Conservation (phyloP, 2,888 invertebrate genomes). For the Steromphala cineraria region DNA sequence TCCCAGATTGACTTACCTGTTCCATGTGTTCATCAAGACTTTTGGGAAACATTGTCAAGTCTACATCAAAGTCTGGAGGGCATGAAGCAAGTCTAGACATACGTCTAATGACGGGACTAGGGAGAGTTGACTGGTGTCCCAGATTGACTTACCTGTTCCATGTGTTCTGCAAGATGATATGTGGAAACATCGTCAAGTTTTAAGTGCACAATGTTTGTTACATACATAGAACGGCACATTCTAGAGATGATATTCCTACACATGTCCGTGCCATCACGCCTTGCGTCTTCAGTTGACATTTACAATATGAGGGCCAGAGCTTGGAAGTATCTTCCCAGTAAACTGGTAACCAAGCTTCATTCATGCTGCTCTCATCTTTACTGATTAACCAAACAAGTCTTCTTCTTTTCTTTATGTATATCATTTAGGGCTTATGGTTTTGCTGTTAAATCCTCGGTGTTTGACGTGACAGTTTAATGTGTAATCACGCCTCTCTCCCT, state of each 20-base stretch:
- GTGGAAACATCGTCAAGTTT: neutral
- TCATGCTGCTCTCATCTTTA: too few relatives aligned
- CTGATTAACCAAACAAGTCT: too few relatives aligned
- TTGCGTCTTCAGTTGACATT: neutral
- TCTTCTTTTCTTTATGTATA: too few relatives aligned
- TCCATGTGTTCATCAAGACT: neutral
- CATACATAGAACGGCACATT: neutral
- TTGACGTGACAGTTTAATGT: too few relatives aligned
- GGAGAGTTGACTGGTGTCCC: neutral
- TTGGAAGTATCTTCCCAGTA: too few relatives aligned
- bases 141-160: conserved; percentile 2
- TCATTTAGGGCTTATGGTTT: too few relatives aligned
- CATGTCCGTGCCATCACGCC: neutral
- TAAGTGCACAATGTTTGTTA: neutral
- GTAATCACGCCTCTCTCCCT: too few relatives aligned
- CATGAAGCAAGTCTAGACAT: too few relatives aligned
- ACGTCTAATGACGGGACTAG: neutral
- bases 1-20: neutral
- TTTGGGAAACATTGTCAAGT: neutral
- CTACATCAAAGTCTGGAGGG: too few relatives aligned
- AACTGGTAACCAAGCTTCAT: too few relatives aligned
- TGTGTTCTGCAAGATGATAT: neutral
- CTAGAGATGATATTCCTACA: neutral
- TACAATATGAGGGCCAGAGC: neutral
- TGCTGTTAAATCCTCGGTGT: too few relatives aligned